A percentile compares a stretch with the other conserved stretches of the same genome.
Conservation (phyloP, 2,113 vertebrate species). For the Cyanoderma ruficeps region DNA sequence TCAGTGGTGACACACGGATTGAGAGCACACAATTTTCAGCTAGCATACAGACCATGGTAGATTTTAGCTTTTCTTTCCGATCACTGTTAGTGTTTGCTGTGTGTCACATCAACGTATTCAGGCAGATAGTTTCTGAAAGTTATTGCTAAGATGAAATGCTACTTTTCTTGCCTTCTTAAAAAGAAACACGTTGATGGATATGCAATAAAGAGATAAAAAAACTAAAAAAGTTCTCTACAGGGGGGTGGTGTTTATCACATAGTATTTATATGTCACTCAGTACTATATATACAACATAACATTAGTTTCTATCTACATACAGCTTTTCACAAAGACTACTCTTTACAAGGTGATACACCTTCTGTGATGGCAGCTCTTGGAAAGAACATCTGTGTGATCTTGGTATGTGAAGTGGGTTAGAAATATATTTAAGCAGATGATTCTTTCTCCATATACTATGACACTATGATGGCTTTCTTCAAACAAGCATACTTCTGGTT, state of each 20-base stretch:
- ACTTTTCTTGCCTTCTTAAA: background rate
- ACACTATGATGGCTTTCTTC: background rate
- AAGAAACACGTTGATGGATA: background rate
- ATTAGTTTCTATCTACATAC: background rate
- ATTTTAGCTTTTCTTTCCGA: background rate
- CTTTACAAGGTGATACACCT: background rate
- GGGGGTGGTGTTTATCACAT: background rate
- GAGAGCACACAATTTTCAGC: background rate
- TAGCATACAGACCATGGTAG: background rate
- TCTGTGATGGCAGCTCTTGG: background rate
- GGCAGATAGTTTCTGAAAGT: background rate
- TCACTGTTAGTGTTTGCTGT: background rate
- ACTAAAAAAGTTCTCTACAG: background rate
- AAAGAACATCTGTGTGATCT: background rate
- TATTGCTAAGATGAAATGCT: background rate
- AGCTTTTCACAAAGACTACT: background rate
- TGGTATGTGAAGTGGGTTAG: background rate
- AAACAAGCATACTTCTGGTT: background rate
- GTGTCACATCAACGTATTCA: background rate
- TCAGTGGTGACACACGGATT: background rate
- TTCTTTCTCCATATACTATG: background rate
- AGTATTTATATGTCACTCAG: background rate
- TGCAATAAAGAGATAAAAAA: background rate
- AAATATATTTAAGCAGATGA: background rate
- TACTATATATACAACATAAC: background rate